These are phyloP conservation scores for Noctilio leporinus DNA, from an alignment of 2,113 vertebrate genomes.

Conservation along the genomic window DNA sequence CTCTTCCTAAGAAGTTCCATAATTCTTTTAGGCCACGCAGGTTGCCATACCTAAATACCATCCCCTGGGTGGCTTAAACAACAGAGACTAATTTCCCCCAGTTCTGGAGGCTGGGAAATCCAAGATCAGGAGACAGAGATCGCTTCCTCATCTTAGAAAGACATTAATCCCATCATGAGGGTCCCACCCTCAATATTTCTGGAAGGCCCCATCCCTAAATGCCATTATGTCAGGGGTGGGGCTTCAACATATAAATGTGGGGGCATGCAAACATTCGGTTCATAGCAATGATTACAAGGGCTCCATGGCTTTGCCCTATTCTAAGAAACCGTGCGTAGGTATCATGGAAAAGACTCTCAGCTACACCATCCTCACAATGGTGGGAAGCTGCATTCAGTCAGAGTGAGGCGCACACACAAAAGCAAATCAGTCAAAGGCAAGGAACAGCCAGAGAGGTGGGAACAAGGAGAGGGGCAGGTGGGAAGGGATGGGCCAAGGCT, in stretches of 20 bases:
- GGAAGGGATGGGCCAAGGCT: background rate
- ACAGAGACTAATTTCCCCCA: background rate
- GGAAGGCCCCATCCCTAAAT: background rate
- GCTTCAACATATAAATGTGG: background rate
- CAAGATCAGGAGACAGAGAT: background rate
- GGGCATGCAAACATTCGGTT: background rate
- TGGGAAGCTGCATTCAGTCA: rapidly evolving
- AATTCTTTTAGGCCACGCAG: background rate
- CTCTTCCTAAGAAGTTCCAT: background rate
- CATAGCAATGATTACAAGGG: background rate
- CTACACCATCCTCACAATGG: too few species aligned
- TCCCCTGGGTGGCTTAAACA: background rate
- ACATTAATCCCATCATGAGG: background rate
- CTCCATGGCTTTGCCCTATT: background rate
- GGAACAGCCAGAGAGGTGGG: background rate
- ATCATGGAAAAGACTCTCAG: background rate
- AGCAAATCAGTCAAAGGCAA: background rate
- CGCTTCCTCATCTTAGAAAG: background rate
- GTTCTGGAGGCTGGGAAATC: background rate
- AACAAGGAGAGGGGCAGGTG: background rate
- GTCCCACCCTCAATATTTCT: background rate
- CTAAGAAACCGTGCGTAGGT: background rate
- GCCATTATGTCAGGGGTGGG: background rate
- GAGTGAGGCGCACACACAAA: background rate
- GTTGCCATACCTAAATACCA: background rate